Conservation (phyloP, 2,888 invertebrate species). For the Catocala nupta region DNA sequence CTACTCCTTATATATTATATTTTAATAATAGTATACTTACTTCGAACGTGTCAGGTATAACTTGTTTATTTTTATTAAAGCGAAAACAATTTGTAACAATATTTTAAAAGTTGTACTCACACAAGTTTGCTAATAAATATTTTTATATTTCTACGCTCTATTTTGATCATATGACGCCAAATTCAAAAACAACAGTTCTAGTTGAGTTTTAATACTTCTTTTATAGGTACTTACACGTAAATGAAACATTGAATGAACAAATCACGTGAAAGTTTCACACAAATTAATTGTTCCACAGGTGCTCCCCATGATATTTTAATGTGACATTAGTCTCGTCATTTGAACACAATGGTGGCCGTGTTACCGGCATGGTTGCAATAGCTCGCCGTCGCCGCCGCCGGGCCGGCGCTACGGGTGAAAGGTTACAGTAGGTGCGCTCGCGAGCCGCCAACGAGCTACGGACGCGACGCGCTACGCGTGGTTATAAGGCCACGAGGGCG, state of each 20-base stretch:
- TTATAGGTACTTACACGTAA: slow-evolving; percentile 59
- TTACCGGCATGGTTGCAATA: slow-evolving; percentile 75
- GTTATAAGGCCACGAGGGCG: slow-evolving; percentile 52
- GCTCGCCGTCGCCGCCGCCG: slow-evolving; percentile 56
- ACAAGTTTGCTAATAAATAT: neutral
- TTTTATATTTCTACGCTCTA: neutral
- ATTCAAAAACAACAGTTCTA: slow-evolving; percentile 6
- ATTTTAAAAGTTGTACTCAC: neutral
- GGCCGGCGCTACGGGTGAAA: slow-evolving; percentile 58
- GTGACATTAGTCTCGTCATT: slow-evolving; percentile 72
- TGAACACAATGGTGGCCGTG: slow-evolving; percentile 69
- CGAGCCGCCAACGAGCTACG: slow-evolving; percentile 61
- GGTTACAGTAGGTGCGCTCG: slow-evolving; percentile 59
- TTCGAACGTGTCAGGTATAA: too few relatives aligned
- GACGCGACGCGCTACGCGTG: slow-evolving; percentile 48
- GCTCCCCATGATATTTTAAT: slow-evolving; percentile 72
- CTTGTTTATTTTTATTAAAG: too few relatives aligned
- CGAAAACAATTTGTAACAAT: too few relatives aligned
- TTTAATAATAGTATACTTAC: too few relatives aligned
- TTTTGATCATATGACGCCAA: neutral
- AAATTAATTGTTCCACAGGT: slow-evolving; percentile 75
- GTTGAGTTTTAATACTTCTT: slow-evolving; percentile 16
- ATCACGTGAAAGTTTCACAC: slow-evolving; percentile 68
- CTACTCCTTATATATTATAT: too few relatives aligned
- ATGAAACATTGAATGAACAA: slow-evolving; percentile 56